phyloP scores from a whole-genome alignment of 2,797 vertebrate genomes.

The Mormyrus hasselquistii region DNA sequence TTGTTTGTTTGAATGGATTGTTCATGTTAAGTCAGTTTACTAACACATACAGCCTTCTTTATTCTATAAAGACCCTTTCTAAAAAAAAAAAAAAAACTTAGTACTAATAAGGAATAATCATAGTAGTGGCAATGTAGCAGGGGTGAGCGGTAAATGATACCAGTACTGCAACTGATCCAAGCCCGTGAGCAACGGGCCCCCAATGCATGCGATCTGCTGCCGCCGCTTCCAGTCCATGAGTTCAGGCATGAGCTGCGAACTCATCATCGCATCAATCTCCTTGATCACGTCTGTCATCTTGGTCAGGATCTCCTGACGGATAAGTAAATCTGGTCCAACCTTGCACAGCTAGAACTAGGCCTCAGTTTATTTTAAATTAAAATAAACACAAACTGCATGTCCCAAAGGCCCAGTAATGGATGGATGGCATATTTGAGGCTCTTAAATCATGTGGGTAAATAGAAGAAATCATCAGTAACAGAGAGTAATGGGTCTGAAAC shows the following conservation, averaged over 20 bases:
- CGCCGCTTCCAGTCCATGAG: conserved; percentile 86
- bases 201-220: conserved; percentile 88
- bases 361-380: not conserved
- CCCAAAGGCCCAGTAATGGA: not conserved
- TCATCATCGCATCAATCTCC: conserved; percentile 77
- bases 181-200: conserved; percentile 79
- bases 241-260: conserved; percentile 76
- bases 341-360: not conserved
- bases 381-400: not conserved
- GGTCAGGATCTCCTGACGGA: conserved; percentile 73
- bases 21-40: not conserved
- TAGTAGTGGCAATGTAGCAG: not conserved
- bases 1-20: not conserved
- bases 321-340: not conserved
- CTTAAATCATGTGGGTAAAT: not conserved
- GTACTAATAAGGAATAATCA: not conserved
- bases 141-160: conserved; percentile 53
- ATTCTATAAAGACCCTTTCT: not conserved
- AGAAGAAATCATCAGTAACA: not conserved
- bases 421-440: not conserved
- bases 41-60: not conserved
- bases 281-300: conserved; percentile 83
- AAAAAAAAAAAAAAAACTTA: not conserved
- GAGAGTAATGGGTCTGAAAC: not conserved
- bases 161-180: conserved; percentile 94